Conservation (phyloP, 2,113 vertebrate species). For the Odontophorus gujanensis region DNA sequence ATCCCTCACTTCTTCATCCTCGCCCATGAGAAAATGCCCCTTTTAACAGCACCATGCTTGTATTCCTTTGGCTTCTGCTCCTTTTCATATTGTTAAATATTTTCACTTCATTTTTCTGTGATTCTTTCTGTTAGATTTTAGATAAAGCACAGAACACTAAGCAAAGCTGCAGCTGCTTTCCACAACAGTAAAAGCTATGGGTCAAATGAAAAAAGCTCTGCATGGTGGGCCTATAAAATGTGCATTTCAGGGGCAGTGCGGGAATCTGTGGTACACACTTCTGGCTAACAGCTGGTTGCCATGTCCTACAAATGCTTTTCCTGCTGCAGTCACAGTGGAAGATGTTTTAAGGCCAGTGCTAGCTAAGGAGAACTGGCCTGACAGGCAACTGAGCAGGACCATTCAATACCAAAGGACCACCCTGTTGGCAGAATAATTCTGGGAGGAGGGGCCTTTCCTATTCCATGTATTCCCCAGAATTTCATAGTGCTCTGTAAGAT, state of each 20-base stretch:
- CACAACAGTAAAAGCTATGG: conserved; percentile 9
- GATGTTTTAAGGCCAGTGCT: not conserved
- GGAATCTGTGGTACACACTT: not conserved
- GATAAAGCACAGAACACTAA: conserved; percentile 13
- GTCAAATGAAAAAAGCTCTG: conserved; percentile 50
- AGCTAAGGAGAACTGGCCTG: not conserved
- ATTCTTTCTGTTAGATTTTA: not conserved
- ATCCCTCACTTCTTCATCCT: conserved; percentile 33
- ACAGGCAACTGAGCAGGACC: not conserved
- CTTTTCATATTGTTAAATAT: not conserved
- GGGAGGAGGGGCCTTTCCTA: not conserved
- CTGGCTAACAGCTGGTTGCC: conserved; percentile 39
- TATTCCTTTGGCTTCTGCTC: not conserved
- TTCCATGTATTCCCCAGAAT: not conserved
- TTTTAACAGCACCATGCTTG: not conserved
- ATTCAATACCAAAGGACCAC: no score
- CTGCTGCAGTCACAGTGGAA: not conserved
- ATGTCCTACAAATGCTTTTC: conserved; percentile 25
- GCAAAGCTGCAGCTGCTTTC: not conserved
- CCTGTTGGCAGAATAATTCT: not conserved
- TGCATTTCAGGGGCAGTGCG: not conserved
- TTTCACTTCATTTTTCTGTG: not conserved
- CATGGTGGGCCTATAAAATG: conserved; percentile 29
- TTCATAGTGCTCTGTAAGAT: not conserved
- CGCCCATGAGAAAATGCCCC: conserved; percentile 4